Base-by-base conservation (phyloP, 2,797 vertebrate genomes). In the Onychomys arenicola region DNA sequence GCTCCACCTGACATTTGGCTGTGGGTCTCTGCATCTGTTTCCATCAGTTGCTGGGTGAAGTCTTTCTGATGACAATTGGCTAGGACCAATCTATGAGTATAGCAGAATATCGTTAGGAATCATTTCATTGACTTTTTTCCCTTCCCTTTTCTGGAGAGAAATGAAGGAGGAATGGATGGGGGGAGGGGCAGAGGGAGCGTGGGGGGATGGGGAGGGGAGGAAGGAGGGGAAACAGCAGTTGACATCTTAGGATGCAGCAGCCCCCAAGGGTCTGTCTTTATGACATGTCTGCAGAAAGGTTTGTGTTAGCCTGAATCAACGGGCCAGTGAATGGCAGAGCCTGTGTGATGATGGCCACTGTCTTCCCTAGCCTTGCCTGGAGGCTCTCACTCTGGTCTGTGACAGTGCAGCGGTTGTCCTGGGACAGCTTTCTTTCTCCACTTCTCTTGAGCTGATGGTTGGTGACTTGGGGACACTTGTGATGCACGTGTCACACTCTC, bases 301-400 rank as follows among this genome's bases (percentile, higher is more conserved):
- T 95, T 83, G n/a, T 37, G 46, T 96, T n/a, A 32, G 75, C 65
- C 59, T 40, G 77, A 71, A 57, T 46, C 40, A n/a, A 16, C 59
- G 3, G 0, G 12, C 29, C 1, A 0, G 8, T 25, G 75, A 43
- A 46, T 76, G 82, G 69, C 27, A 67, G 57, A 46, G n/a, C 37
- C 61, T 0, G 0, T 12, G 40, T 49, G 29, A 27, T 11, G 27
- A 57, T 25, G 29, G 83, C 85, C 0, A 0, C 77, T 82, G 29
- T 85, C 34, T 82, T 86, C 95, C 88, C 82, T 40, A 89, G 92
- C 37, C 1, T 9, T 34, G 43, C 63, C 78, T 32, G 37, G 34
- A 13, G 67, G 40, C 21, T n/a, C 55, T 12, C 52, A 76, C 29
- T 80, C 90, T 92, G 0, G 0, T 55, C 37, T 21, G 49, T 9